Evolutionary conservation across 2,113 vertebrate species (phyloP), one percentile per base, ranked within the genome.

Genomic region (Corvus moneduloides): DNA sequence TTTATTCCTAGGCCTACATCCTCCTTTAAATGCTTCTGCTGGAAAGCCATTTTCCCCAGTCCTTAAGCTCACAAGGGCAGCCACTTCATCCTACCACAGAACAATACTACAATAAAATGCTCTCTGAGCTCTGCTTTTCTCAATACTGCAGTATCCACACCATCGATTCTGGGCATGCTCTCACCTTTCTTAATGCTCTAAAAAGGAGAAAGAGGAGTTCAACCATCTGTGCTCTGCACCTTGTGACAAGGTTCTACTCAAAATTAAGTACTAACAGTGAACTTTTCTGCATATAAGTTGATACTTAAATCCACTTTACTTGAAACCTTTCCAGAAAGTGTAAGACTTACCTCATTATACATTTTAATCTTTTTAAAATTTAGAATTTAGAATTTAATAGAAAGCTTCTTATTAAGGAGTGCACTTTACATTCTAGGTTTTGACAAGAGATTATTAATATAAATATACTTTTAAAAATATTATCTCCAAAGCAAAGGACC

Each of bases 391-490:
- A 84, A 64, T 86, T 74, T 27, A 86, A 92, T 2, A 72, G 52
- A 67, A 94, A 89, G 49, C 37, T 68, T 77, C 39, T 83, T 85
- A 71, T 33, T 43, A 49, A 91, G 54, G 22, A 95, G 54, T 56
- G 48, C 39, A 94, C 86, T 88, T 97, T 61, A 95, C 46, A 84
- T 89, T 87, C 95, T 71, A 73, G 73, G 94, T 90, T 97, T 96
- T 97, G 92, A 97, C 88, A 97, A 79, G 87, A 63, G 95, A 97
- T 89, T 54, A 94, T 90, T 92, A 89, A 95, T 96, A 97, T 91
- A 95, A 97, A 94, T 94, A 79, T 79, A 95, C 95, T 96, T 97
- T 92, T 9, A 27, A 84, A 96, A 96, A 77, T 83, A 94, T 58
- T 46, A 88, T 78, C 78, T 79, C 56, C 79, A 77, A 86, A 92